Conservation (phyloP, 2,797 vertebrate genomes). For the Hippoglossus hippoglossus region DNA sequence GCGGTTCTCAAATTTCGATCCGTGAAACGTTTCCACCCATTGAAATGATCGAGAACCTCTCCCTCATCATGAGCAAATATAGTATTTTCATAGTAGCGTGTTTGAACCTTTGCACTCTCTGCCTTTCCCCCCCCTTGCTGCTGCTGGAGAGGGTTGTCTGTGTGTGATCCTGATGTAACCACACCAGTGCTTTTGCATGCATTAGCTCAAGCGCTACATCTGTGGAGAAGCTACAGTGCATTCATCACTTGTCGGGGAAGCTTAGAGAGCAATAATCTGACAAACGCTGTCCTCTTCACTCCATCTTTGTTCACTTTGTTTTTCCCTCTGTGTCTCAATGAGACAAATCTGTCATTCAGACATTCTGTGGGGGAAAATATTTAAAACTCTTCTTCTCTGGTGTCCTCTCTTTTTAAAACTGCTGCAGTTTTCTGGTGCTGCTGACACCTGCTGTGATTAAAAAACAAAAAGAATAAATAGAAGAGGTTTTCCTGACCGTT, state of each 20-base stretch:
- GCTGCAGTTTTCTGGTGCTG: neutral
- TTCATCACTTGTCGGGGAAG: neutral
- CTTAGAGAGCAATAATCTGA: neutral
- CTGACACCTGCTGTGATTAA: constrained; percentile 14
- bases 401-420: neutral
- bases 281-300: constrained; percentile 9
- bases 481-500: neutral
- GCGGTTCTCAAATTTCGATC: too few species aligned
- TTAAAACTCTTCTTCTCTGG: neutral
- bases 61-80: neutral
- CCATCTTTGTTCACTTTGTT: constrained; percentile 5
- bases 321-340: neutral
- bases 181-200: neutral
- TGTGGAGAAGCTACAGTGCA: neutral
- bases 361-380: neutral
- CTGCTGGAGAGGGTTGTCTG: neutral
- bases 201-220: constrained; percentile 1
- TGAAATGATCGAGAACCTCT: too few species aligned
- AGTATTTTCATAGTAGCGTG: neutral
- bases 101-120: neutral
- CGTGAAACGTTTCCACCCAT: too few species aligned
- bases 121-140: neutral
- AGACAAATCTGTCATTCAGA: constrained; percentile 11
- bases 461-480: constrained; percentile 2
- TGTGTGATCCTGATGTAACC: constrained; percentile 8